A percentile compares a stretch with the other conserved stretches of the same genome.
Conservation (phyloP, 1,140 invertebrate species). For the Hetaerina americana region DNA sequence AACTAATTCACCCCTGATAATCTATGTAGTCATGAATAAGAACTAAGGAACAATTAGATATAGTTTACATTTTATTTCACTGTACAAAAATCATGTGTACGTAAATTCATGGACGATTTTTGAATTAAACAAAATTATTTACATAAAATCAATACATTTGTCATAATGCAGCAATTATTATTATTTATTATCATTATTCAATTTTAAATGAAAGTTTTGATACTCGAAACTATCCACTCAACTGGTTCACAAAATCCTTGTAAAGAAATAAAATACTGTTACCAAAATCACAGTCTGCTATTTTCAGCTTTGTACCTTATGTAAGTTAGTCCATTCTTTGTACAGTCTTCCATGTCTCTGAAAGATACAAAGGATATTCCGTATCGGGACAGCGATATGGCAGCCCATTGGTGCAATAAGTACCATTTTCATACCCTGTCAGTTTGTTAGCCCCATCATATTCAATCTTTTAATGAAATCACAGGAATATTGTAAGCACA, state of each 20-base stretch:
- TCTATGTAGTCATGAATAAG: not conserved
- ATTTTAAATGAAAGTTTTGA: not conserved
- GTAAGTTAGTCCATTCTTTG: not conserved
- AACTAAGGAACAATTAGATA: not conserved
- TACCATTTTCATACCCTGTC: not conserved
- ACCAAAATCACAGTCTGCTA: not conserved
- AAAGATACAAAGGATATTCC: not conserved
- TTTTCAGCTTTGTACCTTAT: not conserved
- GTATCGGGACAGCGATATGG: not conserved
- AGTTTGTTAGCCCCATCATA: not conserved
- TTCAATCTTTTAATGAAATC: not conserved
- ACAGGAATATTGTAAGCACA: not conserved
- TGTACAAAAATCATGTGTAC: not conserved
- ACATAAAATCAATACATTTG: not conserved
- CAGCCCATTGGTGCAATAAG: not conserved
- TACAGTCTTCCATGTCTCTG: not conserved
- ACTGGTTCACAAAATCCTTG: not conserved
- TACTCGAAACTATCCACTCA: not conserved
- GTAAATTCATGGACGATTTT: not conserved
- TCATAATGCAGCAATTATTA: not conserved
- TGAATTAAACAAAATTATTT: not conserved
- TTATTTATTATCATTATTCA: not conserved
- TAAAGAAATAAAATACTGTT: not conserved
- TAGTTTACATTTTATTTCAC: constrained; percentile 1
- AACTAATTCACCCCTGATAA: not conserved